These are phyloP conservation scores for Ariolimax columbianus DNA, from an alignment of 2,888 invertebrate genomes.

Conservation along the genomic window DNA sequence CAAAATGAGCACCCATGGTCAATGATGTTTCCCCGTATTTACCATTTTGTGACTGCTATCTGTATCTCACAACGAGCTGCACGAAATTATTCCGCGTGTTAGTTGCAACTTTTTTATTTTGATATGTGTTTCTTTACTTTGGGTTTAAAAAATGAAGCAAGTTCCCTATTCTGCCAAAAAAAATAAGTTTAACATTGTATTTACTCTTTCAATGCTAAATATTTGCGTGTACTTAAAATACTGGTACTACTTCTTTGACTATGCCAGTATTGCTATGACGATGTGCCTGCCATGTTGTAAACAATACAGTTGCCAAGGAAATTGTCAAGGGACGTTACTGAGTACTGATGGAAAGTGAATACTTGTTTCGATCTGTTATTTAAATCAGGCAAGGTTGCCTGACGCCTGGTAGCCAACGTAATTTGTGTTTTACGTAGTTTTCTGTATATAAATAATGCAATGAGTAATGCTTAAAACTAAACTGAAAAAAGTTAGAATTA, in stretches of 20 bases:
- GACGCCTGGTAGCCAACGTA: too few relatives aligned
- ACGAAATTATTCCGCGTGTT: background rate
- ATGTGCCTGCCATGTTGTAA: constrained; percentile 19
- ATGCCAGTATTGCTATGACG: constrained; percentile 17
- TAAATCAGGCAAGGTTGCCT: too few relatives aligned
- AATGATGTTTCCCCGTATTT: background rate
- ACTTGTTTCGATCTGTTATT: too few relatives aligned
- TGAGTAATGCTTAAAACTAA: too few relatives aligned
- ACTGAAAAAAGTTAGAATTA: too few relatives aligned
- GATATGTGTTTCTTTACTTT: background rate
- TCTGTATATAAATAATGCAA: too few relatives aligned
- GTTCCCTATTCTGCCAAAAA: background rate
- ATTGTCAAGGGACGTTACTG: constrained; percentile 13
- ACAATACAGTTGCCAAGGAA: background rate
- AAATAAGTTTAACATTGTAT: background rate
- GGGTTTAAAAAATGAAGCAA: background rate
- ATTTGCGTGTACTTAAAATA: background rate
- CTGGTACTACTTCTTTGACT: background rate
- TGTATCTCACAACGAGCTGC: background rate
- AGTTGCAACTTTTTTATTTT: background rate
- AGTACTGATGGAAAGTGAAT: too few relatives aligned
- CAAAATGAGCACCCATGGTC: background rate
- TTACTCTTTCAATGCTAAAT: background rate
- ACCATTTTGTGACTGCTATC: background rate
- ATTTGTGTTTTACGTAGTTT: too few relatives aligned